These are phyloP conservation scores for Zygaena filipendulae DNA, from an alignment of 2,888 invertebrate species.

Conservation along the genomic window DNA sequence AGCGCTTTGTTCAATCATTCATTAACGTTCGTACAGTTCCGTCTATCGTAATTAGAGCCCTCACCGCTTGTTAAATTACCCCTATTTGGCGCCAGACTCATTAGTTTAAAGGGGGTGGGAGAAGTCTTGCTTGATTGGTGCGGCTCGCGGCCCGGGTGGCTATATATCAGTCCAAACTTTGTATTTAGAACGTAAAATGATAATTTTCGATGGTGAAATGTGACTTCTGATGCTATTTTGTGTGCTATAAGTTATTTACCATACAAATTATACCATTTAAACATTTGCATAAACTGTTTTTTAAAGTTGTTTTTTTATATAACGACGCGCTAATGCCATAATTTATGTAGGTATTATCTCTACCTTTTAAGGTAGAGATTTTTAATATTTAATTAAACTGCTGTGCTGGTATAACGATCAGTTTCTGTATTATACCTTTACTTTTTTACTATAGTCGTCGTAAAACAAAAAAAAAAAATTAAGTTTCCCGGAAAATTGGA, in stretches of 20 bases:
- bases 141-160: constrained; percentile 29
- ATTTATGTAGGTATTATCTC: too few species aligned
- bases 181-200: constrained; percentile 43
- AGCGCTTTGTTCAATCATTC: constrained; percentile 64
- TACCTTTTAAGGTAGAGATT: too few species aligned
- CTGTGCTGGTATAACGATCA: too few species aligned
- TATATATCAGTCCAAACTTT: constrained; percentile 53
- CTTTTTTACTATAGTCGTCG: too few species aligned
- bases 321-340: too few species aligned
- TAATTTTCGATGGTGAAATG: constrained; percentile 48
- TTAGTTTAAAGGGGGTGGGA: constrained; percentile 22
- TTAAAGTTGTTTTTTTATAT: too few species aligned
- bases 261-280: too few species aligned
- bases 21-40: constrained; percentile 33
- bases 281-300: too few species aligned
- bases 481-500: too few species aligned
- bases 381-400: too few species aligned
- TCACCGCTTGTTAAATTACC: constrained; percentile 31
- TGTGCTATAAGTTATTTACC: constrained; percentile 13
- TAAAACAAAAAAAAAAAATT: too few species aligned
- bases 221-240: constrained; percentile 28
- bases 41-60: constrained; percentile 38
- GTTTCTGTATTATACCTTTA: too few species aligned
- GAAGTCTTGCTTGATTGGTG: constrained; percentile 21
- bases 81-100: constrained; percentile 29